Conservation (phyloP, 1,140 invertebrate species). For the Euwallacea fornicatus region DNA sequence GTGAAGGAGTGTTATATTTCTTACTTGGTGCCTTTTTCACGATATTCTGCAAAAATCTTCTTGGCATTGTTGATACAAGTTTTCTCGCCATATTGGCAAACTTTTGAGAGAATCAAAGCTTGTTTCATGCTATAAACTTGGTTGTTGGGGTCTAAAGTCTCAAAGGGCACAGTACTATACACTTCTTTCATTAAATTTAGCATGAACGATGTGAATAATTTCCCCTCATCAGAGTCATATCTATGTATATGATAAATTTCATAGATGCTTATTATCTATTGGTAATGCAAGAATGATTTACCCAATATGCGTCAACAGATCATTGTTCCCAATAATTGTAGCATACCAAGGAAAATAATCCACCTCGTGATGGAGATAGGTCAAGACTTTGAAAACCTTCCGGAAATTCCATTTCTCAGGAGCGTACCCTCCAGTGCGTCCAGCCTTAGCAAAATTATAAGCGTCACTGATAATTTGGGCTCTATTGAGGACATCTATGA, state of each 20-base stretch:
- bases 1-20: constrained; percentile 1
- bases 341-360: constrained; percentile 68
- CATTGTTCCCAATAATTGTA: constrained; percentile 59
- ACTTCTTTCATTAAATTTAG: constrained; percentile 22
- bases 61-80: constrained; percentile 54
- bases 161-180: constrained; percentile 32
- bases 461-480: constrained; percentile 82
- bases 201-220: constrained; percentile 18
- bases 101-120: constrained; percentile 55
- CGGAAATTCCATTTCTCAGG: constrained; percentile 50
- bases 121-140: constrained; percentile 53
- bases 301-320: constrained; percentile 50
- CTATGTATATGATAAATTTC: constrained; percentile 54
- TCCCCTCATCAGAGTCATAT: constrained; percentile 38
- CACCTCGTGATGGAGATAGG: constrained; percentile 63
- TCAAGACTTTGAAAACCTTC: constrained; percentile 60
- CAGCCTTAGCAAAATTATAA: constrained; percentile 61
- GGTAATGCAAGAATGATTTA: constrained; percentile 9
- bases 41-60: constrained; percentile 47
- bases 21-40: constrained; percentile 25
- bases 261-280: constrained; percentile 42
- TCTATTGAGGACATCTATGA: constrained; percentile 71
- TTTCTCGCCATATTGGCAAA: constrained; percentile 56
- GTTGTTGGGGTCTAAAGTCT: constrained; percentile 37
- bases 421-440: constrained; percentile 25